Percentiles rank a stretch among this genome's conserved stretches.
phyloP scores from a whole-genome alignment of 2,113 vertebrate species.

The Tiliqua scincoides region DNA sequence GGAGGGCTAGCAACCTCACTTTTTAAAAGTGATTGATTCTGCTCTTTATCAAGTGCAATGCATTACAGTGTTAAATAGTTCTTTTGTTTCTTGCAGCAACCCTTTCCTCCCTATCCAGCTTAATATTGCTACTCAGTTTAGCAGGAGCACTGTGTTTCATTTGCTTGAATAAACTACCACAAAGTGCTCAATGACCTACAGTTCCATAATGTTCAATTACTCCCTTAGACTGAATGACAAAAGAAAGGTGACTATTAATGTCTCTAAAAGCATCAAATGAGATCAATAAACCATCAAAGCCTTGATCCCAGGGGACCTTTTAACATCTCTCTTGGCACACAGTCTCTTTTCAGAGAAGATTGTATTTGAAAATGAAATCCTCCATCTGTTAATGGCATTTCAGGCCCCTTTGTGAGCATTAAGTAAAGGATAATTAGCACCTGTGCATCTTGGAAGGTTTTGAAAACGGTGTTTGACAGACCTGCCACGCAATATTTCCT shows the following conservation, averaged over 20 bases:
- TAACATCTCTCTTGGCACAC: conserved; percentile 57
- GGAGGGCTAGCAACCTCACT: background rate
- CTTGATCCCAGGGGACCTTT: conserved; percentile 61
- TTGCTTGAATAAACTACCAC: conserved; percentile 63
- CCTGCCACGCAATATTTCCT: conserved; percentile 39
- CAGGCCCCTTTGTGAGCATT: conserved; percentile 41
- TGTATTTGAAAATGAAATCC: conserved; percentile 66
- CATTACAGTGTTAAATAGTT: conserved; percentile 43
- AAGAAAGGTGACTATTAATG: conserved; percentile 73
- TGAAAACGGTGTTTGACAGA: conserved; percentile 50
- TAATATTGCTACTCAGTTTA: conserved; percentile 48
- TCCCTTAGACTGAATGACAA: conserved; percentile 62
- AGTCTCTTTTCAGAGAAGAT: conserved; percentile 51
- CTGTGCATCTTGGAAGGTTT: conserved; percentile 55
- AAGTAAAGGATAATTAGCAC: conserved; percentile 63
- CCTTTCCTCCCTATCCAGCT: conserved; percentile 45
- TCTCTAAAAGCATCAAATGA: conserved; percentile 69
- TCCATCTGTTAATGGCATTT: conserved; percentile 60
- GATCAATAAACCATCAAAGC: conserved; percentile 73
- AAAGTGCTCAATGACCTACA: conserved; percentile 68
- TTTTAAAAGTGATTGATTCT: conserved; percentile 50
- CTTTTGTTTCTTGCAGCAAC: conserved; percentile 60
- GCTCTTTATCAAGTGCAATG: conserved; percentile 39
- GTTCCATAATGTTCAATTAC: conserved; percentile 66
- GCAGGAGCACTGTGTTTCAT: conserved; percentile 23